Conservation (phyloP, 2,888 invertebrate genomes). For the Criorhina ranunculi region DNA sequence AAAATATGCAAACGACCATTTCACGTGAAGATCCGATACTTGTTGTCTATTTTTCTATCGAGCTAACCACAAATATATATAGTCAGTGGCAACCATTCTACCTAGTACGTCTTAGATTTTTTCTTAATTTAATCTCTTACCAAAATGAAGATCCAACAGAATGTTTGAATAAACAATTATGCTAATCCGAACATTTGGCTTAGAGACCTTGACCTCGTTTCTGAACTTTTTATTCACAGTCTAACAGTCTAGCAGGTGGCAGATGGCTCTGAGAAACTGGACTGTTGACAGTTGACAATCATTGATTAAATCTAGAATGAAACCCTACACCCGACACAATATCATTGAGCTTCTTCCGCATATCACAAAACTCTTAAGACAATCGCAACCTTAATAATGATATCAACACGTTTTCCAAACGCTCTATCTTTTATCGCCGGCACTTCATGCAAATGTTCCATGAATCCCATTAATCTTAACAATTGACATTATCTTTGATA, state of each 20-base stretch:
- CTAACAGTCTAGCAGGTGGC: not conserved
- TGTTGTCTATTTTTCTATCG: not conserved
- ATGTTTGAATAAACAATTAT: slow-evolving; percentile 11
- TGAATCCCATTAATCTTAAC: slow-evolving; percentile 21
- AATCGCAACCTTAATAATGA: slow-evolving; percentile 3
- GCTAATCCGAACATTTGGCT: not conserved
- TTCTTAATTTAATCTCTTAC: not conserved
- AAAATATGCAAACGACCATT: not conserved
- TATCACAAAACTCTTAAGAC: slow-evolving; percentile 3
- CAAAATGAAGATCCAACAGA: not conserved
- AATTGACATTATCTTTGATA: slow-evolving; percentile 21
- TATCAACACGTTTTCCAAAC: not conserved
- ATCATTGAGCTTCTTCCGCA: slow-evolving; percentile 22
- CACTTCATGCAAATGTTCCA: slow-evolving; percentile 29
- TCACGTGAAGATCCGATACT: not conserved
- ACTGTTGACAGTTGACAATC: not conserved
- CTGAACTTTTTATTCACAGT: slow-evolving; percentile 23
- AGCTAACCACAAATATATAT: slow-evolving; percentile 1
- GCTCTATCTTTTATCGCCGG: not conserved
- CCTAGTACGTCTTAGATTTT: not conserved
- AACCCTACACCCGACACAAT: slow-evolving; percentile 6
- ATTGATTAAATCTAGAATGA: not conserved
- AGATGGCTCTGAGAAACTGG: not conserved
- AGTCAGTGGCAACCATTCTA: not conserved
- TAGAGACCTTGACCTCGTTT: slow-evolving; percentile 32